Base-by-base conservation (phyloP, 2,888 invertebrate genomes). In the Dorcus parallelipipedus region DNA sequence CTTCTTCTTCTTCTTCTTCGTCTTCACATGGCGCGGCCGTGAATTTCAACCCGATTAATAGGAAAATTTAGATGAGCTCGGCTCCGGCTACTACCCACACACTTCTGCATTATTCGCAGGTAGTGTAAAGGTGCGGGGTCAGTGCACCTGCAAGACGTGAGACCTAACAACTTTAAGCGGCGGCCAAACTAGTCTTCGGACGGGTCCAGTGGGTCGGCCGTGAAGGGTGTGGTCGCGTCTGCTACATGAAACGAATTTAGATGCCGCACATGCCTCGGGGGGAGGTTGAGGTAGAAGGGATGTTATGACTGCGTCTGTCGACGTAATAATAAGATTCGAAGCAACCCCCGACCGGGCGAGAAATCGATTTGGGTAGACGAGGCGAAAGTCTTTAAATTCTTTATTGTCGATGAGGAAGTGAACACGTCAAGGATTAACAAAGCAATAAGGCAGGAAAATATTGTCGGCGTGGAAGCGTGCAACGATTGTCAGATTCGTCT, bases 101-200 rank as follows among this genome's bases (percentile, higher is more conserved):
- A 45, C 45, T 45, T 45, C 45, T 45, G 14, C 45, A 45, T 45
- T 20, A 17, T 9, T 45, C 45, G 47, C 54, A 54, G 54, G 54
- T 49, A 54, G 49, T 49, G 43, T 56, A 51, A 56, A 56, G 56
- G 51, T 49, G 45, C 39, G 51, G 45, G 56, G 56, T 56, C 56
- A 51, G 17, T 56, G 56, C 56, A 56, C 56, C 56, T 56, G 56
- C 38, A 9, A 33, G 26, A 47, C 39, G 39, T 40, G 39, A 43
- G 50, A 45, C 43, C 45, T 50, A 45, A 38, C 45, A 43, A 51
- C 56, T 50, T 56, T 56, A 41, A 56, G 56, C 41, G 51, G 56
- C 56, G 56, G 51, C 56, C 47, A 56, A 56, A 56, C 56, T 56
- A 56, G 51, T 56, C 56, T 43, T 38, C 50, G 43, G 40, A 56